Evolutionary conservation across 2,797 vertebrate genomes (phyloP).

Genomic region (Halcyon smyrnensis): DNA sequence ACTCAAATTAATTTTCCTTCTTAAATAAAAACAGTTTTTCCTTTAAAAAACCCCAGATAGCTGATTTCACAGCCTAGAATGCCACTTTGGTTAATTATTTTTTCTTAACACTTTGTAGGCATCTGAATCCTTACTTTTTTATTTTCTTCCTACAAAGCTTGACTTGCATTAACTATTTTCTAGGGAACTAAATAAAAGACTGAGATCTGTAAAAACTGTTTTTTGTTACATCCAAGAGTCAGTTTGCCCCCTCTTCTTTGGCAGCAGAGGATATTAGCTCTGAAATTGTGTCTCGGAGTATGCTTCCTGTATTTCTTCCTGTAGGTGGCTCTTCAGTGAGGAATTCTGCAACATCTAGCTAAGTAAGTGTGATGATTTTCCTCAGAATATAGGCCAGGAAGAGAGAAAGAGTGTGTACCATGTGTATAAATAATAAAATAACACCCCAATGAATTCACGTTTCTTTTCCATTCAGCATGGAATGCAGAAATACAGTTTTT

Average conservation of each 20-base stretch:
- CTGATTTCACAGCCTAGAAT: not conserved
- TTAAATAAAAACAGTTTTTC: too few relatives aligned
- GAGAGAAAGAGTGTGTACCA: not conserved
- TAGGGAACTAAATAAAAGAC: not conserved
- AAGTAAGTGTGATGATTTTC: not conserved
- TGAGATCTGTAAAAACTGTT: not conserved
- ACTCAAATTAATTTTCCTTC: not conserved
- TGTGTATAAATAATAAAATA: not conserved
- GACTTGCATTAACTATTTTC: not conserved
- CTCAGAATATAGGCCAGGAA: not conserved
- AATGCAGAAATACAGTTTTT: not conserved
- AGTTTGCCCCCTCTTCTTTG: not conserved
- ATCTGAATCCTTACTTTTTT: not conserved
- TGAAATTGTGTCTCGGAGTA: not conserved
- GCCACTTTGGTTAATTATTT: not conserved
- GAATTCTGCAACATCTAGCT: not conserved
- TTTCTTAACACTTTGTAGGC: not conserved
- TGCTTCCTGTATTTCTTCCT: conserved; percentile 10
- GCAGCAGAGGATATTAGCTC: not conserved
- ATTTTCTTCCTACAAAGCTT: not conserved
- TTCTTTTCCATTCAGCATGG: not conserved
- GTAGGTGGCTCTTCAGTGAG: conserved; percentile 36
- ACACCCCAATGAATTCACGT: not conserved
- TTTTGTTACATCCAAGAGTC: not conserved
- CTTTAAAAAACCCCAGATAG: not conserved